Conservation (phyloP, 2,113 vertebrate genomes). For the Colius striatus region DNA sequence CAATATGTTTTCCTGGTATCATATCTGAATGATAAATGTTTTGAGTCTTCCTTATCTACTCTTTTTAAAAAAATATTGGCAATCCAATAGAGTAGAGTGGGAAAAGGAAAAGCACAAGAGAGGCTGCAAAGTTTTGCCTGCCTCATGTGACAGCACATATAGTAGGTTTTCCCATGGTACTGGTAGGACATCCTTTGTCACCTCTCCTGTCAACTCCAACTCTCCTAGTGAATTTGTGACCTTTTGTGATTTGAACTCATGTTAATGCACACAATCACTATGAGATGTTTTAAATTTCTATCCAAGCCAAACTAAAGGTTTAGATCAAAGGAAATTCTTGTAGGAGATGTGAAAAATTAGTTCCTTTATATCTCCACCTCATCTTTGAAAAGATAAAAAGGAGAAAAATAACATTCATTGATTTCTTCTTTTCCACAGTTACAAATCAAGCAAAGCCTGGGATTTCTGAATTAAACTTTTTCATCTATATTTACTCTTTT, state of each 20-base stretch:
- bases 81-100: neutral
- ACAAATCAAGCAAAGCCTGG: neutral
- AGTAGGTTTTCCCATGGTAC: neutral
- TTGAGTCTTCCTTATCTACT: neutral
- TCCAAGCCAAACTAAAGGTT: neutral
- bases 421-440: neutral
- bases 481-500: neutral
- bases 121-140: neutral
- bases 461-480: neutral
- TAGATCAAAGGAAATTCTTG: neutral
- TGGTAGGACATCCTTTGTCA: neutral
- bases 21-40: neutral
- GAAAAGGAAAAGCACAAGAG: neutral
- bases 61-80: neutral
- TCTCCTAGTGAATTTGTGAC: neutral
- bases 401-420: neutral
- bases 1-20: neutral
- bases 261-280: neutral
- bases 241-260: neutral
- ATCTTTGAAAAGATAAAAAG: neutral
- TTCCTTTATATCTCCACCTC: neutral
- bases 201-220: neutral
- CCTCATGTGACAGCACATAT: fast-evolving
- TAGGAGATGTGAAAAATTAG: neutral
- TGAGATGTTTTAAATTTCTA: neutral